Base-by-base conservation (phyloP, 2,888 invertebrate species). In the Archaeoteleia sp. region DNA sequence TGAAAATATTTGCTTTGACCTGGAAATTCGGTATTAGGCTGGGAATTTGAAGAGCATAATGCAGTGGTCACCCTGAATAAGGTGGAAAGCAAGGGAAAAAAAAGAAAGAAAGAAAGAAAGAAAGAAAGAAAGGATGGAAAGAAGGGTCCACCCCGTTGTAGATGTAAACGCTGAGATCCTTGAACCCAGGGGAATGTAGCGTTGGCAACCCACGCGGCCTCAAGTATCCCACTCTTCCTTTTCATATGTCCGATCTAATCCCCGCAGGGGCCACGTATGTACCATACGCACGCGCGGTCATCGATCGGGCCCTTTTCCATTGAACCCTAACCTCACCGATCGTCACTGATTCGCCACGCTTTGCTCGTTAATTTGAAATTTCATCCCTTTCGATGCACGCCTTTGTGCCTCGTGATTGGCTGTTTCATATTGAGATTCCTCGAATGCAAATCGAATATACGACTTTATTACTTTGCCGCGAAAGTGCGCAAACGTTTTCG, bases 151-250 rank as follows among this genome's bases (percentile, higher is more conserved):
- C 63, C 61, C 58, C 58, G 42, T 57, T 45, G 70, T 60, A 49
- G 74, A 70, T 60, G 67, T 74, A 70, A 77, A 68, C 42, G 54
- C 74, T 72, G 78, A 77, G 82, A 83, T 83, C 82, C 82, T 83
- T 83, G 82, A 83, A 83, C 83, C 83, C 82, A 76, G 78, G 82
- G 80, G 83, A 83, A 83, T 83, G 82, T 81, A 78, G 80, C 74
- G 78, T 73, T 78, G 79, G 78, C 81, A 76, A 77, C 80, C 83
- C 83, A 82, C 82, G 81, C 82, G 75, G 77, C 76, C 71, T 74
- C 74, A 71, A 74, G 73, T 80, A 78, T 75, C 63, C 70, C 61
- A 65, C 70, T 73, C 70, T 76, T 72, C 73, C 72, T 74, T 74
- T 78, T 74, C 74, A 72, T 70, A 55, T 67, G 51, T 71, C 73